phyloP scores from a whole-genome alignment of 2,888 invertebrate species.

The Tetramorium bicarinatum region DNA sequence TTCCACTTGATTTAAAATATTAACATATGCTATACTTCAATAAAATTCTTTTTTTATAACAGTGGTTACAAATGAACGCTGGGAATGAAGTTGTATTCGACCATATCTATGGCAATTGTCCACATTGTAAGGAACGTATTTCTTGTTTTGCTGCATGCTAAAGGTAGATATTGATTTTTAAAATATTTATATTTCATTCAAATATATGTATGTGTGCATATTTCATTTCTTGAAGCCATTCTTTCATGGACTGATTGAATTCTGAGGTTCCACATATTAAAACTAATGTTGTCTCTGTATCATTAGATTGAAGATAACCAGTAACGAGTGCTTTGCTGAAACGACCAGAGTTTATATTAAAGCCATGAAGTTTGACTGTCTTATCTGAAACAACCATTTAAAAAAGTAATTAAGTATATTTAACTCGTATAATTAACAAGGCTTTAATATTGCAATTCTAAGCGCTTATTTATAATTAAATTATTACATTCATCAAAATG shows the following conservation, averaged over 20 bases:
- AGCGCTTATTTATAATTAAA: neutral
- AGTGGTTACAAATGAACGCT: constrained; percentile 82
- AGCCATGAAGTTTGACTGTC: constrained; percentile 73
- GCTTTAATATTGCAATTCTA: constrained; percentile 22
- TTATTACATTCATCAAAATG: too few relatives aligned
- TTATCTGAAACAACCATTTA: constrained; percentile 69
- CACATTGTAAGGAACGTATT: constrained; percentile 81
- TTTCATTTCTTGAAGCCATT: constrained; percentile 67
- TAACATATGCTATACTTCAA: neutral
- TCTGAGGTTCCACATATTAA: constrained; percentile 82
- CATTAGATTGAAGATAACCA: constrained; percentile 64
- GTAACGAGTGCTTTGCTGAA: constrained; percentile 72
- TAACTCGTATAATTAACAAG: constrained; percentile 13
- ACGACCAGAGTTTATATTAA: constrained; percentile 74
- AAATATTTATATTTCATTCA: constrained; percentile 52
- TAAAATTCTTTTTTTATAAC: constrained; percentile 58
- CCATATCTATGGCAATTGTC: constrained; percentile 82
- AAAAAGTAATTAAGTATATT: neutral
- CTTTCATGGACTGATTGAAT: constrained; percentile 77
- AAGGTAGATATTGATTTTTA: constrained; percentile 22
- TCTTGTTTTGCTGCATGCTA: constrained; percentile 75
- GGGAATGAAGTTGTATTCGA: constrained; percentile 80
- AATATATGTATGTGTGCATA: constrained; percentile 77
- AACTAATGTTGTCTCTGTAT: constrained; percentile 76
- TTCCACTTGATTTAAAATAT: neutral